Evolutionary conservation across 2,888 invertebrate genomes (phyloP).

Genomic region (Nomada ruficornis): DNA sequence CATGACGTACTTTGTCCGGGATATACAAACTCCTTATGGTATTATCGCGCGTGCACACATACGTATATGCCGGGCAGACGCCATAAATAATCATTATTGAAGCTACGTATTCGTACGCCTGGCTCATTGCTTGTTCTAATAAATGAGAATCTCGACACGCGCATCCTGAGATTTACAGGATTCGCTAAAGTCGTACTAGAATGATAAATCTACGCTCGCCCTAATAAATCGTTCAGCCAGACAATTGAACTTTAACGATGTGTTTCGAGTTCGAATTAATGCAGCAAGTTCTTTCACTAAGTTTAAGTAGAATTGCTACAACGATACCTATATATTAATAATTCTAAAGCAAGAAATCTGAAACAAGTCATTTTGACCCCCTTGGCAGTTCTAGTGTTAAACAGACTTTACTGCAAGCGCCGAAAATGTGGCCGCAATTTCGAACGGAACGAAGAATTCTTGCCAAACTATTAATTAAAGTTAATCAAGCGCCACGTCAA

Average conservation of each 20-base stretch:
- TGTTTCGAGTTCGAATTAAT: background rate
- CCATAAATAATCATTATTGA: constrained; percentile 57
- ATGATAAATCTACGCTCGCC: constrained; percentile 1
- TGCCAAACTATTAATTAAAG: too few species aligned
- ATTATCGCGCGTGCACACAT: constrained; percentile 3
- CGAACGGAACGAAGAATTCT: too few species aligned
- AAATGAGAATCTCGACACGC: constrained; percentile 22
- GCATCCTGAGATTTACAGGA: constrained; percentile 11
- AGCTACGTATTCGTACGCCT: constrained; percentile 25
- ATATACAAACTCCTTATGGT: constrained; percentile 34
- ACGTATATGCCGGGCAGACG: constrained; percentile 17
- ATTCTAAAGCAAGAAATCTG: too few species aligned
- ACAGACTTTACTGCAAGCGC: background rate
- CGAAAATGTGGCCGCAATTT: too few species aligned
- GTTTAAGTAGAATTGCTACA: background rate
- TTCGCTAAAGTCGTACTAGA: constrained; percentile 16
- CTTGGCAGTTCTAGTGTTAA: too few species aligned
- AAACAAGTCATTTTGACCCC: too few species aligned
- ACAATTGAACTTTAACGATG: background rate
- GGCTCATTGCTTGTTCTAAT: constrained; percentile 36
- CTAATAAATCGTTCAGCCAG: background rate
- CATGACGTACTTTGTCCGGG: constrained; percentile 15
- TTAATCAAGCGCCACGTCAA: too few species aligned
- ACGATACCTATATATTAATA: too few species aligned
- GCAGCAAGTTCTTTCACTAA: background rate